Conservation (phyloP, 2,113 vertebrate species). For the Alces alces region DNA sequence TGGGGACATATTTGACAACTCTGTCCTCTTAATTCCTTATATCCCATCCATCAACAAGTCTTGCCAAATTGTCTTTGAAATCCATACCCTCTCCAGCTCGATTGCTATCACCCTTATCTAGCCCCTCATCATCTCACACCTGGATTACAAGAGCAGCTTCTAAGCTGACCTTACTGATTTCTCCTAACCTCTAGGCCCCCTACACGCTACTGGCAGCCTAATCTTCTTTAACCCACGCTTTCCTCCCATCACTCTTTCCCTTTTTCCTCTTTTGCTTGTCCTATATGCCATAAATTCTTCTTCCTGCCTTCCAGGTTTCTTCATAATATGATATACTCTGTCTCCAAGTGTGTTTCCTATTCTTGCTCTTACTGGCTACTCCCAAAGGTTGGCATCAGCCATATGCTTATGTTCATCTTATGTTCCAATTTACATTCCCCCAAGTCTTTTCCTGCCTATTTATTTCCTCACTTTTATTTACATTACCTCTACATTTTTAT, state of each 20-base stretch:
- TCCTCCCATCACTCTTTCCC: not conserved
- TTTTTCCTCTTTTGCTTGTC: not conserved
- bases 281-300: not conserved
- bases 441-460: not conserved
- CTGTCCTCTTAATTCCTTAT: not conserved
- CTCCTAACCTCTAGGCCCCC: not conserved
- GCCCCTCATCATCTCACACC: not conserved
- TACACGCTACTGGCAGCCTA: not conserved
- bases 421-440: not conserved
- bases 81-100: not conserved
- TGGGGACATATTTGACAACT: not conserved
- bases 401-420: not conserved
- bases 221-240: not conserved
- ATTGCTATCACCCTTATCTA: not conserved
- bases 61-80: conserved; percentile 17
- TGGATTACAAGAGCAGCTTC: not conserved
- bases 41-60: not conserved
- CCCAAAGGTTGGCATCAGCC: not conserved
- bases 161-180: not conserved
- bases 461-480: not conserved
- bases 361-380: not conserved
- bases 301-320: not conserved
- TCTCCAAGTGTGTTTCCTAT: not conserved
- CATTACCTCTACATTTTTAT: not conserved
- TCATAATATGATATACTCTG: not conserved